Evolutionary conservation across 64 coral and sea anemone genomes (phyloP).

Genomic region (Platygyra sinensis): DNA sequence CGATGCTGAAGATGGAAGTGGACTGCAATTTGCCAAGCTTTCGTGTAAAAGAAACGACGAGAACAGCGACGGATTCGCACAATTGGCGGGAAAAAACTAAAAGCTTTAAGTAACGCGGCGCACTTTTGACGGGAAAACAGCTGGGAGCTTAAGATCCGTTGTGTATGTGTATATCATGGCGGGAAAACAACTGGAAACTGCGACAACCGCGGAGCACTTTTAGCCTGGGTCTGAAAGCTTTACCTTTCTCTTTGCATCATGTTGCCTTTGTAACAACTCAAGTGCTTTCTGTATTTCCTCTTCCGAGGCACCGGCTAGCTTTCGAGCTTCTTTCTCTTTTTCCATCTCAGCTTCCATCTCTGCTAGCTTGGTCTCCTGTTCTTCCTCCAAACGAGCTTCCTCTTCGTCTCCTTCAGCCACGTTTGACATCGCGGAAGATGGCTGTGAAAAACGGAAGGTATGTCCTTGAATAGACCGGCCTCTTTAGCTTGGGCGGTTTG

Average conservation of each 20-base stretch:
- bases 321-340: slow-evolving; percentile 68
- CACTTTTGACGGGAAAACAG: background rate
- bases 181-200: too few relatives aligned
- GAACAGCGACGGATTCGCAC: too few relatives aligned
- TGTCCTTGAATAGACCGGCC: too few relatives aligned
- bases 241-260: slow-evolving; percentile 90
- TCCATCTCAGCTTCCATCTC: slow-evolving; percentile 92
- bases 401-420: slow-evolving; percentile 78
- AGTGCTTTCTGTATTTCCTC: slow-evolving; percentile 73
- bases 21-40: too few relatives aligned
- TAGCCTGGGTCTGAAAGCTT: background rate
- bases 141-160: background rate
- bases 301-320: slow-evolving; percentile 79
- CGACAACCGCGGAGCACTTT: too few relatives aligned
- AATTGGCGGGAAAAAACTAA: background rate
- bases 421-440: slow-evolving; percentile 50
- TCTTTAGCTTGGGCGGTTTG: too few relatives aligned
- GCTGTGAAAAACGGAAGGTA: background rate
- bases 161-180: too few relatives aligned
- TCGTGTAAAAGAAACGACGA: too few relatives aligned
- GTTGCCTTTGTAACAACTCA: slow-evolving; percentile 72
- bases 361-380: slow-evolving; percentile 74
- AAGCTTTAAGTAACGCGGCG: background rate
- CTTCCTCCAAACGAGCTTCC: slow-evolving; percentile 75
- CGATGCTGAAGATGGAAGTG: too few relatives aligned